These are phyloP conservation scores for Caenorhabditis sp. DNA, from an alignment of 2,888 invertebrate genomes.

Conservation along the genomic window DNA sequence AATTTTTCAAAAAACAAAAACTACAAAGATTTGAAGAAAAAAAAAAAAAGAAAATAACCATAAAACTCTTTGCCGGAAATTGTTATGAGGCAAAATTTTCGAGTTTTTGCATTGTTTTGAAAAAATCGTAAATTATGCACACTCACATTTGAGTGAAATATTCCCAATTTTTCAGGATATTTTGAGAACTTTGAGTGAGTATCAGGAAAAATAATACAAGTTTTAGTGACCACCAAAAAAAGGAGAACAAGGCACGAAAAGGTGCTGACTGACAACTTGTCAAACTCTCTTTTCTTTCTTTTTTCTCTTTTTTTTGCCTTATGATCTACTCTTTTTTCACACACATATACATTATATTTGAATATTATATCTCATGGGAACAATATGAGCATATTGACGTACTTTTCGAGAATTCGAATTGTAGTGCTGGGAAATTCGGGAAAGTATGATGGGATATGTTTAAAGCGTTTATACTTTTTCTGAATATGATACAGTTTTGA, in stretches of 20 bases:
- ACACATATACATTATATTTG: neutral
- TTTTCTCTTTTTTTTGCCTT: neutral
- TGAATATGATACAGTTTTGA: no score
- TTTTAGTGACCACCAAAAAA: neutral
- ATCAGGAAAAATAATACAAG: no score
- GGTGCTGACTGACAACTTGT: neutral
- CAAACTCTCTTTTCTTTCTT: neutral
- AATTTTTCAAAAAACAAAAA: neutral
- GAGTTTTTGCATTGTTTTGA: neutral
- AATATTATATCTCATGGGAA: constrained; percentile 1
- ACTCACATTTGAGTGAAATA: neutral
- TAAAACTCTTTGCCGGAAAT: neutral
- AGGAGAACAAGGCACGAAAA: neutral
- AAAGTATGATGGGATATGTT: no score
- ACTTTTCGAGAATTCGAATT: neutral
- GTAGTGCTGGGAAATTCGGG: no score
- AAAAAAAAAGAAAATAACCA: neutral
- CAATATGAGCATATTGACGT: neutral
- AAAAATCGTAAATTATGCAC: neutral
- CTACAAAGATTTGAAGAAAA: neutral
- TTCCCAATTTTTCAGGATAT: no score
- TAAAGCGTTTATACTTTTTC: no score
- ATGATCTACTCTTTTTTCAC: neutral
- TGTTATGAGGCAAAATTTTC: neutral
- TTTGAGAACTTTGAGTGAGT: no score